Percentiles rank a stretch among this genome's conserved stretches.
Conservation (phyloP, 2,113 vertebrate genomes). For the Sinocyclocheilus anophthalmus region DNA sequence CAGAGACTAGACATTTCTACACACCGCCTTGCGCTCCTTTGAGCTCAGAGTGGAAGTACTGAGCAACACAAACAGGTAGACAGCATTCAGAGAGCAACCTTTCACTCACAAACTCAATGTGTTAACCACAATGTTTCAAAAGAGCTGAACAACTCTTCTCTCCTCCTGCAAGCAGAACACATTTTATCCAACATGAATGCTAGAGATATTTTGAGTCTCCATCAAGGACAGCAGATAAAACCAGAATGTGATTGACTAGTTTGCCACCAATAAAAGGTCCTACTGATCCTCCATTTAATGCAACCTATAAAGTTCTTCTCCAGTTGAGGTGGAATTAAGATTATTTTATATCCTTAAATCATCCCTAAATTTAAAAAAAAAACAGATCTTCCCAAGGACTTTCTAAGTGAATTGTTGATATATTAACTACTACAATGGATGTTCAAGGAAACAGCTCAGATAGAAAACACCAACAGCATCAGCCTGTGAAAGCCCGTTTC, state of each 20-base stretch:
- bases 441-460: not conserved
- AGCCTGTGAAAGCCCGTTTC: not conserved
- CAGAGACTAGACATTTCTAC: not conserved
- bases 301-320: not conserved
- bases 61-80: slow-evolving; percentile 11
- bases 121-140: slow-evolving; percentile 42
- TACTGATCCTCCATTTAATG: slow-evolving; percentile 8
- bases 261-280: not conserved
- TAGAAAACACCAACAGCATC: not conserved
- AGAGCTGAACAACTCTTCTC: not conserved
- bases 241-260: not conserved
- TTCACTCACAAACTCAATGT: slow-evolving; percentile 1
- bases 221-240: slow-evolving; percentile 16
- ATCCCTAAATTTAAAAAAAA: not conserved
- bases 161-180: not conserved
- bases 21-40: not conserved
- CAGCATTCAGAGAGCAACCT: not conserved
- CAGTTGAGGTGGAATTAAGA: not conserved
- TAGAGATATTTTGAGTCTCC: slow-evolving; percentile 10
- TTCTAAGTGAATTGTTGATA: not conserved
- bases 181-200: not conserved
- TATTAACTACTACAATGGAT: not conserved
- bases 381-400: not conserved
- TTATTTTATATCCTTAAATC: not conserved
- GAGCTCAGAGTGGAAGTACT: not conserved